These are phyloP conservation scores for Carcina quercana DNA, from an alignment of 2,888 invertebrate species.

Conservation along the genomic window DNA sequence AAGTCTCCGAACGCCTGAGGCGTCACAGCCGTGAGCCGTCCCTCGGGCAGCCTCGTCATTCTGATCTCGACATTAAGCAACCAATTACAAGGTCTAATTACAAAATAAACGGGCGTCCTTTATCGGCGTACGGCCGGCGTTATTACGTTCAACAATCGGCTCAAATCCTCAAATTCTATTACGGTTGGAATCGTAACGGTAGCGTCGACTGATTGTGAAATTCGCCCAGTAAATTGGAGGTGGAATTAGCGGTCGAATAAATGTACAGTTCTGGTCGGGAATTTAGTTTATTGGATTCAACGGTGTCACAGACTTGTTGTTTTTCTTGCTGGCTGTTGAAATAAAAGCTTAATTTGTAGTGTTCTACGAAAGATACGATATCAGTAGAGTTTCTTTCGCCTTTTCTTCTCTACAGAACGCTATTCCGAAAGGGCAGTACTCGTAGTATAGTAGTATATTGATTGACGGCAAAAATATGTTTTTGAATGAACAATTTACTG, in stretches of 20 bases:
- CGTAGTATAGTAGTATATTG: too few species aligned
- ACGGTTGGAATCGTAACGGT: conserved; percentile 19
- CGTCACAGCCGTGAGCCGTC: background rate
- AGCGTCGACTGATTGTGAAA: conserved; percentile 6
- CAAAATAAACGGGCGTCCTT: conserved; percentile 21
- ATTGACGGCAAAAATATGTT: too few species aligned
- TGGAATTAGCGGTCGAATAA: background rate
- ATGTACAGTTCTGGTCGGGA: too few species aligned
- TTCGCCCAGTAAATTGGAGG: conserved; percentile 3
- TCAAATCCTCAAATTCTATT: conserved; percentile 27
- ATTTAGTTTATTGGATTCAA: too few species aligned
- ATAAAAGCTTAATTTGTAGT: too few species aligned
- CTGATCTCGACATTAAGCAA: conserved; percentile 13
- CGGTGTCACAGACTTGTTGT: too few species aligned
- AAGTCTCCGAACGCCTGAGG: background rate
- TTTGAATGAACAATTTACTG: too few species aligned
- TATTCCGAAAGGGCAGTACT: too few species aligned
- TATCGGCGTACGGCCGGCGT: conserved; percentile 19
- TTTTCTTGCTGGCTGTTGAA: too few species aligned
- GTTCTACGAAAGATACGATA: too few species aligned
- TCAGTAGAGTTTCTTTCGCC: too few species aligned
- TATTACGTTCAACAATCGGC: conserved; percentile 25
- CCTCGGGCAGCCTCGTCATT: conserved; percentile 2
- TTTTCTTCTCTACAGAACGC: too few species aligned
- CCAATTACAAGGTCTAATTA: conserved; percentile 25